Conservation (phyloP, 2,797 vertebrate species). For the Arctocebus calabarensis region DNA sequence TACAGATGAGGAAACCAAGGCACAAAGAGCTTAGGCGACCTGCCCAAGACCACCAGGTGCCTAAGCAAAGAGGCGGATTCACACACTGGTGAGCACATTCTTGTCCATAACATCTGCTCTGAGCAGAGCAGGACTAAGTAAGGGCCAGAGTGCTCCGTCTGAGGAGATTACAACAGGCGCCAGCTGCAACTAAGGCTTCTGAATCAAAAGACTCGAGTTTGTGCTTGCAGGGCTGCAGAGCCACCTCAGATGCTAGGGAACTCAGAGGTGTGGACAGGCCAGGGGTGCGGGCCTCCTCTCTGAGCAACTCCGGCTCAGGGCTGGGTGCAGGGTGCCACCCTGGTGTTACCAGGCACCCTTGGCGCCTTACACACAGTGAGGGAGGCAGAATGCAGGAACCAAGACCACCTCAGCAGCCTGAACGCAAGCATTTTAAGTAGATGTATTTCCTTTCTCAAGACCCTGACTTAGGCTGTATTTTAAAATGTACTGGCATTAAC, state of each 20-base stretch:
- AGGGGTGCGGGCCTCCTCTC: background rate
- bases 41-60: background rate
- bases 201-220: background rate
- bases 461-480: background rate
- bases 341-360: accelerated
- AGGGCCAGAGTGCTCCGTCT: too few species aligned
- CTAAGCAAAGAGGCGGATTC: background rate
- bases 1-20: background rate
- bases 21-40: background rate
- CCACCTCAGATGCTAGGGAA: background rate
- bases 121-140: background rate
- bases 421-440: background rate
- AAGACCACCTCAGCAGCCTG: too few species aligned
- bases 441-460: background rate
- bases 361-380: too few species aligned
- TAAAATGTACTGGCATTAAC: background rate
- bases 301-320: background rate
- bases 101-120: background rate
- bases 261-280: background rate
- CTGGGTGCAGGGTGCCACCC: background rate
- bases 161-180: background rate
- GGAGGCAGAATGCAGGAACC: accelerated
- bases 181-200: background rate
- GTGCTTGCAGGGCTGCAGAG: background rate
- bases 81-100: background rate